Evolutionary conservation across 2,113 vertebrate species (phyloP).

Genomic region (Nicator chloris): DNA sequence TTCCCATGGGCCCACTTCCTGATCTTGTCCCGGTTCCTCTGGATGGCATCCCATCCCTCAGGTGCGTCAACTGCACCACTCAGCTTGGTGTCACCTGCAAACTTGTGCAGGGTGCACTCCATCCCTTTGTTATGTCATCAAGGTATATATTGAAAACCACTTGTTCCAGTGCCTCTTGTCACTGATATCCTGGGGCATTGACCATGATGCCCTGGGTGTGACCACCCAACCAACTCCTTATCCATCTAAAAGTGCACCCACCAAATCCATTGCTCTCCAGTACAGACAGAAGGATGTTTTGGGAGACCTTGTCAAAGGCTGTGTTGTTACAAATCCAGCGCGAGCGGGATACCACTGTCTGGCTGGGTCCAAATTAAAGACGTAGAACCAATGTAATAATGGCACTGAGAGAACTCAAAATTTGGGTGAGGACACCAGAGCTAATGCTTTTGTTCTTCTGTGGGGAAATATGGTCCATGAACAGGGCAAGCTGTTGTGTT

Average conservation of each 20-base stretch:
- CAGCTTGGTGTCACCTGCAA: neutral
- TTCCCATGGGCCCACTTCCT: neutral
- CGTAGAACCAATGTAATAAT: neutral
- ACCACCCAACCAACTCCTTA: neutral
- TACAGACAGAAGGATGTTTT: too few species aligned
- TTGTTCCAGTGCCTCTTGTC: too few species aligned
- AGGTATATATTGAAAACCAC: neutral
- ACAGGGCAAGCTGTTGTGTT: fast-evolving
- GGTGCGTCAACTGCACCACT: too few species aligned
- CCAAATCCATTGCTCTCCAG: neutral
- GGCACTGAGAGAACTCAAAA: neutral
- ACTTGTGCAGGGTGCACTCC: fast-evolving
- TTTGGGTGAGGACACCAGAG: neutral
- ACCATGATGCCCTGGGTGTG: neutral
- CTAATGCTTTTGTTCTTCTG: fast-evolving
- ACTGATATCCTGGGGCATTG: neutral
- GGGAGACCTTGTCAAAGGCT: neutral
- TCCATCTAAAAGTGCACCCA: neutral
- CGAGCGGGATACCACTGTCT: neutral
- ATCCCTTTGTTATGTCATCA: too few species aligned
- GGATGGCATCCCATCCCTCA: too few species aligned
- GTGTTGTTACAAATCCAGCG: fast-evolving
- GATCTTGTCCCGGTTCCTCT: neutral
- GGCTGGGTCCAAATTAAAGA: neutral
- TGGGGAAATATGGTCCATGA: neutral